Percentiles rank a stretch among this genome's conserved stretches.
Conservation (phyloP, 2,113 vertebrate genomes). For the Isichthys henryi region DNA sequence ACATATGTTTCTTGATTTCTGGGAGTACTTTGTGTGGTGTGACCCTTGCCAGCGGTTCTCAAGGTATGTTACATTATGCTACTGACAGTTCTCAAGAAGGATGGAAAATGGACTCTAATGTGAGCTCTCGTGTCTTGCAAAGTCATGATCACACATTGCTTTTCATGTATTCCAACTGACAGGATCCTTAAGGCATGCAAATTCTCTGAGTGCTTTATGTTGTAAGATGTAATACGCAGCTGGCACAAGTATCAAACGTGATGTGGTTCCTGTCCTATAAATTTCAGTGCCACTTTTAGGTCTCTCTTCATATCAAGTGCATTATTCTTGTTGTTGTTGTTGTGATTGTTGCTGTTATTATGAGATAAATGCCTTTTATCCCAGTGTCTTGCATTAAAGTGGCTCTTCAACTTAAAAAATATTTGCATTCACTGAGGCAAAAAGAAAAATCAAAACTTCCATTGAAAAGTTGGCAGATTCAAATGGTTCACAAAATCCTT, state of each 20-base stretch:
- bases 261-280: not conserved
- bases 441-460: too few species aligned
- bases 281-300: not conserved
- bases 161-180: slow-evolving; percentile 13
- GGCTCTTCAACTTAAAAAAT: not conserved
- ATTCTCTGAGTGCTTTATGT: not conserved
- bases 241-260: not conserved
- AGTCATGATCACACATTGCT: slow-evolving; percentile 1
- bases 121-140: not conserved
- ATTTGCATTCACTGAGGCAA: not conserved
- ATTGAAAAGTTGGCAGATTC: too few species aligned
- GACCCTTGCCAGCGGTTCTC: not conserved
- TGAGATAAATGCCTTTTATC: not conserved
- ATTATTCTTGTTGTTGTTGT: not conserved
- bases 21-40: not conserved
- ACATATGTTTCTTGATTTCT: not conserved
- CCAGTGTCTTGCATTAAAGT: not conserved
- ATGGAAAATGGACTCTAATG: not conserved
- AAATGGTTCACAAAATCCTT: too few species aligned
- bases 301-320: not conserved
- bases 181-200: not conserved
- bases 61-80: not conserved
- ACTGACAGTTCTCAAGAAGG: not conserved
- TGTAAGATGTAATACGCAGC: not conserved
- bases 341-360: not conserved